Evolutionary conservation across 2,797 vertebrate genomes (phyloP), one percentile per base, ranked within the genome.

Genomic region (Danio tinwini): DNA sequence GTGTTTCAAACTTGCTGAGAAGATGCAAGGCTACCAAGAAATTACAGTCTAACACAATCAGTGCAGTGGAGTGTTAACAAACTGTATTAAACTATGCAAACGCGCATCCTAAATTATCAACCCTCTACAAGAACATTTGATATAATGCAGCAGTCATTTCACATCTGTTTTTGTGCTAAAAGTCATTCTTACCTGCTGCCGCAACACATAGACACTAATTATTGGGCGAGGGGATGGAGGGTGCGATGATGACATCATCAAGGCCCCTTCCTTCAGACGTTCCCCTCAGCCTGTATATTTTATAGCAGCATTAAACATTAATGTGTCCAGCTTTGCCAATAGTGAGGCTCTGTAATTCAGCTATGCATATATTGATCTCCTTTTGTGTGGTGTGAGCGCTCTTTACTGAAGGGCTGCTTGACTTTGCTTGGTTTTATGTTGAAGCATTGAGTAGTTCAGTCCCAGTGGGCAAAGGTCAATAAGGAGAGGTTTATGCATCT

Each of bases 221-320:
- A 80, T 16, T 42, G 44, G 19, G 53, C 45, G 62, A 53, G 16
- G 14, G 44, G 45, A 75, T 21, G 39, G 16, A 70, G 29, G 39
- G 12, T 55, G 19, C 21, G 37, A 62, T 45, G 42, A 45, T n/a
- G 37, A 68, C 65, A 44, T 49, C 61, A 49, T 19, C 44, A 45
- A 47, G 12, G 44, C 65, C 44, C 44, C 55, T 63, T 71, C 56
- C 39, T 59, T 50, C 56, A 71, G 29, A 78, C 56, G 17, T 70
- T 55, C 76, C 55, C 61, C 62, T 67, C 14, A 13, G 61, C 42
- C 59, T 0, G 7, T 50, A 75, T 61, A 62, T 78, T 81, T 75
- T 76, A 81, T 76, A 76, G 40, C 58, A 17, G 64, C 55, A 76
- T 79, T 69, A 80, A 80, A 67, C 68, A 65, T 77, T 84, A 74